These are phyloP conservation scores for Ovis canadensis DNA, from an alignment of 2,113 vertebrate genomes.

Conservation along the genomic window DNA sequence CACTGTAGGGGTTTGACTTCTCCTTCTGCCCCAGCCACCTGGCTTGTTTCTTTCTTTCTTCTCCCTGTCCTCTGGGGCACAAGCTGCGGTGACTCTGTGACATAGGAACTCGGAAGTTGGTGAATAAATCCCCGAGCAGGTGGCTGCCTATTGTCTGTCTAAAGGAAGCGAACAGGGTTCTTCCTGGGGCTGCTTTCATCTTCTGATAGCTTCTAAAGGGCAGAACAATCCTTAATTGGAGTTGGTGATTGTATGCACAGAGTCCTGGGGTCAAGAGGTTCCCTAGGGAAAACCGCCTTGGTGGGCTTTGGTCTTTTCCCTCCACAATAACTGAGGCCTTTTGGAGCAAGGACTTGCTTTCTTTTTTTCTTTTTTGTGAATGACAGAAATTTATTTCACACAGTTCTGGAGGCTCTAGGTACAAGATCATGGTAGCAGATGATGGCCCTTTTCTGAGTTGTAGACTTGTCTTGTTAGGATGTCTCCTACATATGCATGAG, in stretches of 20 bases:
- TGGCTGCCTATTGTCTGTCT: conserved; percentile 47
- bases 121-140: conserved; percentile 16
- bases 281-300: neutral
- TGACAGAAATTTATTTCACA: neutral
- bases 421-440: neutral
- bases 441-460: neutral
- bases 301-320: neutral
- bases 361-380: neutral
- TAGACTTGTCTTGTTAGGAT: neutral
- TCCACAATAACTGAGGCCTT: neutral
- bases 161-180: neutral
- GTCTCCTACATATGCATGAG: neutral
- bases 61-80: neutral
- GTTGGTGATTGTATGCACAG: neutral
- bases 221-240: neutral
- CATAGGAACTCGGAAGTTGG: conserved; percentile 15
- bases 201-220: neutral
- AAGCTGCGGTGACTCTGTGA: neutral
- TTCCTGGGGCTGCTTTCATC: conserved; percentile 36
- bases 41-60: conserved; percentile 43
- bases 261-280: neutral
- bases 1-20: neutral
- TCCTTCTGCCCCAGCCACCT: conserved; percentile 16
- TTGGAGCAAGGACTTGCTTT: neutral
- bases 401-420: neutral